Percentiles rank a stretch among this genome's conserved stretches.
Conservation (phyloP, 2,888 invertebrate genomes). For the Melieria crassipennis region DNA sequence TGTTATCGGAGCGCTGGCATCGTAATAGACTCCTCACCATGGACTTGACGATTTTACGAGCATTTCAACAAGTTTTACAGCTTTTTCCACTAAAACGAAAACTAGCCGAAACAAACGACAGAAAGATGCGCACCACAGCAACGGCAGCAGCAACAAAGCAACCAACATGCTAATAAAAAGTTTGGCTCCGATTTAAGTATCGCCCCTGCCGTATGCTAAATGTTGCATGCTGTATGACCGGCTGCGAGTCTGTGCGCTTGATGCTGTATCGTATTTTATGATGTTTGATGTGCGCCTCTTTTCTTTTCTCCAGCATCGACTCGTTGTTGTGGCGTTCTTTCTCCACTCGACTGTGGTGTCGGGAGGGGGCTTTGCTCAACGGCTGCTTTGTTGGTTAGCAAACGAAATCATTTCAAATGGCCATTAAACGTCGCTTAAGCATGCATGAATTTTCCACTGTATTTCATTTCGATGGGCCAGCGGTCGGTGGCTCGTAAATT, state of each 20-base stretch:
- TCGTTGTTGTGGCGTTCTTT: too few relatives aligned
- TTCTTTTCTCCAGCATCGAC: too few relatives aligned
- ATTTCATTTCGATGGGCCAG: conserved; percentile 23
- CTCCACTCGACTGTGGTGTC: background rate
- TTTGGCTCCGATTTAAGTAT: conserved; percentile 33
- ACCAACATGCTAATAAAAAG: conserved; percentile 29
- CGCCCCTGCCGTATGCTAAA: background rate
- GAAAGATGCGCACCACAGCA: conserved; percentile 1
- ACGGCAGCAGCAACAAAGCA: conserved; percentile 22
- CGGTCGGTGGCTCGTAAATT: conserved; percentile 19
- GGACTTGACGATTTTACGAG: conserved; percentile 27
- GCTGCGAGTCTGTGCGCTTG: too few relatives aligned
- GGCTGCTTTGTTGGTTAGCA: conserved; percentile 30
- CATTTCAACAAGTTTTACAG: conserved; percentile 35
- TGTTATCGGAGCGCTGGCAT: conserved; percentile 25
- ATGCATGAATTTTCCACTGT: conserved; percentile 58
- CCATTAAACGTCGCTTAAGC: conserved; percentile 59
- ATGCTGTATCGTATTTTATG: too few relatives aligned
- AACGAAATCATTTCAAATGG: conserved; percentile 60
- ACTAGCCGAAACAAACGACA: background rate
- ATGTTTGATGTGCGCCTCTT: too few relatives aligned
- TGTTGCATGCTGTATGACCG: background rate
- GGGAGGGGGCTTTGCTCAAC: background rate
- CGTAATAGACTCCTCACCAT: conserved; percentile 21
- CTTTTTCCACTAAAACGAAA: conserved; percentile 26